phyloP scores from a whole-genome alignment of 2,888 invertebrate genomes.

The Alviniconcha strummeri region DNA sequence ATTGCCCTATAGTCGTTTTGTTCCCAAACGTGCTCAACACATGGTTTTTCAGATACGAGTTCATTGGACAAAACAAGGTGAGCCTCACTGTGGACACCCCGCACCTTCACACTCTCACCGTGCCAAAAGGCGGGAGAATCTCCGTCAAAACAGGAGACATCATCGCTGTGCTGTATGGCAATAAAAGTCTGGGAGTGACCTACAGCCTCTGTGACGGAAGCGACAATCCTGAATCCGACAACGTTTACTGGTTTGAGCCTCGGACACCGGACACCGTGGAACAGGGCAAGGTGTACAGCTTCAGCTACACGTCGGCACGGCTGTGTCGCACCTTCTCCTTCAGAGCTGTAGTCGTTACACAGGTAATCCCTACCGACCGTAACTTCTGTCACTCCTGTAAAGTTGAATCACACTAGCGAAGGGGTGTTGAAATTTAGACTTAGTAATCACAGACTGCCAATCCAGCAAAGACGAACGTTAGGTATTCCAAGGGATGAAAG shows the following conservation, averaged over 20 bases:
- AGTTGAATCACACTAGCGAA: neutral
- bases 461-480: too few relatives aligned
- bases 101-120: neutral
- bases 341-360: neutral
- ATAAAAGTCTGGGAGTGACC: neutral
- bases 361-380: neutral
- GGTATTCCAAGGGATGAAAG: too few relatives aligned
- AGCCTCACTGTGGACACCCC: neutral
- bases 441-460: too few relatives aligned
- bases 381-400: neutral
- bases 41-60: constrained; percentile 13
- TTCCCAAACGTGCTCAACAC: constrained; percentile 18
- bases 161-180: constrained; percentile 4
- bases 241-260: neutral
- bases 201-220: neutral
- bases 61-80: constrained; percentile 25
- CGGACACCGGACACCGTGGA: neutral
- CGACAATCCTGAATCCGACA: neutral
- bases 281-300: constrained; percentile 2
- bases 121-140: constrained; percentile 17
- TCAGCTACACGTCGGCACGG: neutral
- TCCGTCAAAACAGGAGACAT: neutral
- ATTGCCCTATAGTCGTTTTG: too few relatives aligned
- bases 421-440: too few relatives aligned
- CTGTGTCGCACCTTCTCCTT: constrained; percentile 17